Conservation (phyloP, 2,797 vertebrate species). For the Crax fasciolata region DNA sequence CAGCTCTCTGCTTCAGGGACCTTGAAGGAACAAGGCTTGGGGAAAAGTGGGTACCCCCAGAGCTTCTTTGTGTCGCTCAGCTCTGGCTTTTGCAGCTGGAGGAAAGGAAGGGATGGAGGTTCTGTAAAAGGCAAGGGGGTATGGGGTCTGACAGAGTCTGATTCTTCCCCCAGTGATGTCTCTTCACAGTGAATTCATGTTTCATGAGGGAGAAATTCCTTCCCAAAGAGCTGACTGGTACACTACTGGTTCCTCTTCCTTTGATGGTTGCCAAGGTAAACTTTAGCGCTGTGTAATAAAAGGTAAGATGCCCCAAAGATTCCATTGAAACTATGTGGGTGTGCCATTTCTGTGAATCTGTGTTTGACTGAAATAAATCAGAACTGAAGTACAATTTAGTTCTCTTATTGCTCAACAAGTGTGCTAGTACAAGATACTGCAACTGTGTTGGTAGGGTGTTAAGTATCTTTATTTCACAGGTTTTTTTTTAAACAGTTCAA, state of each 20-base stretch:
- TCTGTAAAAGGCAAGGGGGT: background rate
- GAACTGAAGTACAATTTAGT: background rate
- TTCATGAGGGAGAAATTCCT: background rate
- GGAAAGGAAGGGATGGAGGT: background rate
- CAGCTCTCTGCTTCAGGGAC: background rate
- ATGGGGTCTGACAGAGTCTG: background rate
- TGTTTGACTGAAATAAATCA: background rate
- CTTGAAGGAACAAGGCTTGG: background rate
- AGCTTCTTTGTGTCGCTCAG: background rate
- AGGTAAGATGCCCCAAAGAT: background rate
- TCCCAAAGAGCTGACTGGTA: background rate
- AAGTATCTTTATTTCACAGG: background rate
- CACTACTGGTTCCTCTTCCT: background rate
- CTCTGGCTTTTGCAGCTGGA: background rate
- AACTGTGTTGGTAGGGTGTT: background rate
- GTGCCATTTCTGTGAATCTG: background rate
- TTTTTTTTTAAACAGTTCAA: background rate
- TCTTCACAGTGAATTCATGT: background rate
- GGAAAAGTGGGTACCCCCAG: background rate
- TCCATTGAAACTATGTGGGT: fast-evolving
- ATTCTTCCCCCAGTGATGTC: background rate
- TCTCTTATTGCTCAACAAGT: background rate
- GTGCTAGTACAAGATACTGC: background rate
- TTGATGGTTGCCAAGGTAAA: background rate
- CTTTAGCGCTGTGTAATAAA: background rate